phyloP scores from a whole-genome alignment of 2,797 vertebrate genomes.

The Myioborus melanocephalus region DNA sequence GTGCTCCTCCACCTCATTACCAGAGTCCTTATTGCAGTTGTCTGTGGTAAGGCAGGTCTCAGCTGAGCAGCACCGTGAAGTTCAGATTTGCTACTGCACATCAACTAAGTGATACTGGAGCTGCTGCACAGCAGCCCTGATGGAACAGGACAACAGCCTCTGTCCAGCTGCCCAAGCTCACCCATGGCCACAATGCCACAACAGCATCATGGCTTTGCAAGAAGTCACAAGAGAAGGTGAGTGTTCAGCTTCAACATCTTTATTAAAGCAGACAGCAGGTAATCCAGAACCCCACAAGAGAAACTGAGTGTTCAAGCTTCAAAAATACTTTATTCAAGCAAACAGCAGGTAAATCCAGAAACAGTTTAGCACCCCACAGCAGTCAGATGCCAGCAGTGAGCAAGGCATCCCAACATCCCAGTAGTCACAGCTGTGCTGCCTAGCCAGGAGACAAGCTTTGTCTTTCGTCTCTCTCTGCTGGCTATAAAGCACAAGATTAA shows the following conservation, averaged over 20 bases:
- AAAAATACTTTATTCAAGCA: constrained; percentile 37
- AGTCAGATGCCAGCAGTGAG: not conserved
- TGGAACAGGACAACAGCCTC: not conserved
- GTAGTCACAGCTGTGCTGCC: not conserved
- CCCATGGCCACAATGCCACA: accelerated
- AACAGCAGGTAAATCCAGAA: constrained; percentile 11
- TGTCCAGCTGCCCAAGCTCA: too few species aligned
- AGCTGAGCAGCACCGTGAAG: accelerated
- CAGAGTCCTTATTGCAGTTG: accelerated
- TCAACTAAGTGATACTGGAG: not conserved
- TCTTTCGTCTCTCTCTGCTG: not conserved
- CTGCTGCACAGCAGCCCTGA: not conserved
- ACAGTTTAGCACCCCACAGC: not conserved
- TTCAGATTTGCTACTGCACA: not conserved
- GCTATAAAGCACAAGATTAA: not conserved
- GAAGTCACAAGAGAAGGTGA: not conserved
- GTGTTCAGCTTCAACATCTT: constrained; percentile 21
- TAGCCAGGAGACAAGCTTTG: not conserved
- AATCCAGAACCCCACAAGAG: not conserved
- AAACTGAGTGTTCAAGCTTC: not conserved
- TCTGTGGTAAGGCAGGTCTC: not conserved
- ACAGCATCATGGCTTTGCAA: not conserved
- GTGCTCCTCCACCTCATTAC: not conserved
- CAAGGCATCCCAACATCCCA: not conserved
- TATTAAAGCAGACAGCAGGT: constrained; percentile 49